Percentiles rank a stretch among this genome's conserved stretches.
These are phyloP conservation scores for Coryphaenoides rupestris DNA, from an alignment of 2,113 vertebrate species.

Conservation along the genomic window DNA sequence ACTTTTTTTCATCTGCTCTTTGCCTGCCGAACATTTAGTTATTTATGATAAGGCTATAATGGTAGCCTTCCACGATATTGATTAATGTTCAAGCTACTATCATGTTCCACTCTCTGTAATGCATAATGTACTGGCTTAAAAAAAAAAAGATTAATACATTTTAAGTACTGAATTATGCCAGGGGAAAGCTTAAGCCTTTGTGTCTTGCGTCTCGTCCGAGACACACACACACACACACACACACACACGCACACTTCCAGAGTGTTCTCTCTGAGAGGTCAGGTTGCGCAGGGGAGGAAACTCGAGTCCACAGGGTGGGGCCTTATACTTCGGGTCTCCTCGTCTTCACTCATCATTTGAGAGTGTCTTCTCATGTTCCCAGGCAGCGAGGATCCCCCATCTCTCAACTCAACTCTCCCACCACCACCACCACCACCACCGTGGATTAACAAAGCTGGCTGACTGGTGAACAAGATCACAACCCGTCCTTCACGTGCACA, in stretches of 20 bases:
- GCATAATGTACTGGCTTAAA: no score
- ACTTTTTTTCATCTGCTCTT: no score
- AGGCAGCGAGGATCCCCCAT: conserved; percentile 27
- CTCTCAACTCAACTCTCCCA: conserved; percentile 24
- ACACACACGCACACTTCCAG: conserved; percentile 23
- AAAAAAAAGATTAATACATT: no score
- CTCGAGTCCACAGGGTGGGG: conserved; percentile 61
- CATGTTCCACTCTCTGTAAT: no score
- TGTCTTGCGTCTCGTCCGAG: no score
- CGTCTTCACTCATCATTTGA: conserved; percentile 44
- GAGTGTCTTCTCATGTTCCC: conserved; percentile 58
- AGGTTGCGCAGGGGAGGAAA: conserved; percentile 58
- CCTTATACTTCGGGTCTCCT: conserved; percentile 39
- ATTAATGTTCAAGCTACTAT: no score
- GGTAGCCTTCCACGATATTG: no score
- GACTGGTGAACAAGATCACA: conserved; percentile 26
- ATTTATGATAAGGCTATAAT: no score
- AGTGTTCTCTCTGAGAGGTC: conserved; percentile 49
- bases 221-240: no score
- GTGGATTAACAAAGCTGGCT: conserved; percentile 40
- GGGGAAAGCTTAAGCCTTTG: no score
- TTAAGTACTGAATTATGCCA: no score
- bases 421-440: neutral
- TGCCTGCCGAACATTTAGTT: no score
- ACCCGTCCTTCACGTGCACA: conserved; percentile 25